These are phyloP conservation scores for Chironomus riparius DNA, from an alignment of 2,888 invertebrate genomes.

Conservation along the genomic window DNA sequence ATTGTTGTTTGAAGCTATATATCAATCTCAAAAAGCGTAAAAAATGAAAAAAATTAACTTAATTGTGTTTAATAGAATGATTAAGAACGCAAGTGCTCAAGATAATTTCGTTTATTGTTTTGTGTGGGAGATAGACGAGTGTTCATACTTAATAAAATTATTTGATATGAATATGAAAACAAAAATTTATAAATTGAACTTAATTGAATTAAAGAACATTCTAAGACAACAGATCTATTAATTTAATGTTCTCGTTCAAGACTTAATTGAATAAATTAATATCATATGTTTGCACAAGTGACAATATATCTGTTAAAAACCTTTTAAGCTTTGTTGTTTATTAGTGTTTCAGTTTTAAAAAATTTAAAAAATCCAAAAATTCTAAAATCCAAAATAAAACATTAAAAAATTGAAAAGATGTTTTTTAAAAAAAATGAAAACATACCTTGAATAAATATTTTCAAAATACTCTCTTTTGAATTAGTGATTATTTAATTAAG, in stretches of 20 bases:
- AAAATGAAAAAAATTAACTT: not conserved
- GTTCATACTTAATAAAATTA: not conserved
- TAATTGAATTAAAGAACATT: constrained; percentile 6
- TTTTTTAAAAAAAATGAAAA: too few relatives aligned
- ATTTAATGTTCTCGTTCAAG: not conserved
- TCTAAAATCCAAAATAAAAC: too few relatives aligned
- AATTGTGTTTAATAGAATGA: not conserved
- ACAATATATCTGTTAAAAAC: not conserved
- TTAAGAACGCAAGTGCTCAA: not conserved
- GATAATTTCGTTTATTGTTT: constrained; percentile 14
- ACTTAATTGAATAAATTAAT: constrained; percentile 1
- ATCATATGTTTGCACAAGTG: not conserved
- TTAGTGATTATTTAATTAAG: too few relatives aligned
- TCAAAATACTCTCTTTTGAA: too few relatives aligned
- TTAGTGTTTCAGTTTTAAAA: too few relatives aligned
- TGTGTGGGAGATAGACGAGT: constrained; percentile 12
- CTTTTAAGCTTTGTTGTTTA: too few relatives aligned
- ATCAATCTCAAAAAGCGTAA: too few relatives aligned
- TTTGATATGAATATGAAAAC: not conserved
- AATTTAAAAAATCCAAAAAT: too few relatives aligned
- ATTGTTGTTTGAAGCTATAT: too few relatives aligned
- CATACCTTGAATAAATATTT: too few relatives aligned
- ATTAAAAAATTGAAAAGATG: too few relatives aligned
- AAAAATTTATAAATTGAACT: not conserved
- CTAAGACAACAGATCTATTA: not conserved